Evolutionary conservation across 2,888 invertebrate genomes (phyloP), one percentile per base, ranked within the genome.

Genomic region (Bombyx huttoni): DNA sequence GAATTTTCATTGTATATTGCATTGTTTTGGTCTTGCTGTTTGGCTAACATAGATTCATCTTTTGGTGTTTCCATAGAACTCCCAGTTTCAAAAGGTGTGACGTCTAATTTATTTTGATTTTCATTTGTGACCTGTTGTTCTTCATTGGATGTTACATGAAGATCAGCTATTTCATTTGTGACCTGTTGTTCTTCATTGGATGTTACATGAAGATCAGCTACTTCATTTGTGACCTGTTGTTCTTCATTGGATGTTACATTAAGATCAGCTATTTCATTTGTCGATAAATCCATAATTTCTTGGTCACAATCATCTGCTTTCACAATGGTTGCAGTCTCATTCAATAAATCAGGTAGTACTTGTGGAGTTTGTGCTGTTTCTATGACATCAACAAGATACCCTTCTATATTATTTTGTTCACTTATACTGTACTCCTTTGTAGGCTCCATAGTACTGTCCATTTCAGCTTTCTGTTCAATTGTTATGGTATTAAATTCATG

Each of bases 1-100:
- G 24, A 34, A 7, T 49, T 50, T 7, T 59, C 52, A 47, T 46
- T 47, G n/a, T 35, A 47, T 8, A 51, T 52, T 12, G 47, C 40
- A 40, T 40, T 40, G 9, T 10, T 40, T 40, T 40, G 40, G 3
- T 40, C 40, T 40, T 7, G 40, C 1, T 40, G 40, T 10, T 40
- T 40, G 12, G 7, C 1, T 10, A 10, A 12, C 12, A 40, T 40
- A 10, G 12, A 10, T 40, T 3, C 12, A 40, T 40, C 12, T 10
- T 12, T 10, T 40, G 3, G 40, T 40, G 3, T 40, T 40, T 12
- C 8, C 7, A 7, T 3, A 12, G 40, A 40, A 24, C 24, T 24
- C 24, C 7, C 12, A 40, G 8, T 7, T 40, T 40, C 40, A 12
- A 40, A 10, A 12, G 40, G 12, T 40, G 8, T 40, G 40, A 10